Evolutionary conservation across 2,113 vertebrate genomes (phyloP), one percentile per base, ranked within the genome.

Genomic region (Nansenia antarctica): DNA sequence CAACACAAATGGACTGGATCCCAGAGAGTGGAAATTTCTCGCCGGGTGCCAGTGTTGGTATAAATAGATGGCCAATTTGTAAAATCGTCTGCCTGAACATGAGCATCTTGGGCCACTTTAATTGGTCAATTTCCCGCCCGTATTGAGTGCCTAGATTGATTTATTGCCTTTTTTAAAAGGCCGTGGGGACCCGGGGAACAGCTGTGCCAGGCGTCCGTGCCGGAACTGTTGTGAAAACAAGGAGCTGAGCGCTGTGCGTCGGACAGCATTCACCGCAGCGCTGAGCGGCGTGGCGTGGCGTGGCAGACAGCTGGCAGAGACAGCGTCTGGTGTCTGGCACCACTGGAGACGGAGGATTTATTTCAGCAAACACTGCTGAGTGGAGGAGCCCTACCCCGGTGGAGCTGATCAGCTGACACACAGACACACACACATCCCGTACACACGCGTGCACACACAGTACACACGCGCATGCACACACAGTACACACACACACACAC

Each of bases 111-210:
- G 91, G 91, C 88, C 87, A 87, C 90, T 92, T 90, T 93, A 93
- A 93, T 93, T 93, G 91, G 92, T 93, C 91, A 91, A 92, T 93
- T 92, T 93, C 91, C 92, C 88, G 87, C 91, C 80, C 92, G 91
- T 92, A 92, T 93, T 90, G 90, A 91, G 91, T 88, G 90, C 90
- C 90, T 82, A 79, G 90, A 92, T 93, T 93, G 91, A 93, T 93
- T 93, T 93, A 93, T 93, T 93, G 90, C 91, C 86, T 90, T 93
- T 91, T 92, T 92, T 91, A 92, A 90, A 88, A 90, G 90, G 88
- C 91, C 89, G 79, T 86, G 61, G 92, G 91, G 91, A 92, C 86
- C 77, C 73, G 22, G 70, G 18, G 82, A 92, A 91, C 92, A 93
- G 92, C 91, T 92, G 91, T 89, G 90, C 89, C 85, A 87, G 88